A percentile compares a stretch with the other conserved stretches of the same genome.
These are phyloP conservation scores for Zalophus californianus DNA, from an alignment of 2,797 vertebrate genomes.

Conservation along the genomic window DNA sequence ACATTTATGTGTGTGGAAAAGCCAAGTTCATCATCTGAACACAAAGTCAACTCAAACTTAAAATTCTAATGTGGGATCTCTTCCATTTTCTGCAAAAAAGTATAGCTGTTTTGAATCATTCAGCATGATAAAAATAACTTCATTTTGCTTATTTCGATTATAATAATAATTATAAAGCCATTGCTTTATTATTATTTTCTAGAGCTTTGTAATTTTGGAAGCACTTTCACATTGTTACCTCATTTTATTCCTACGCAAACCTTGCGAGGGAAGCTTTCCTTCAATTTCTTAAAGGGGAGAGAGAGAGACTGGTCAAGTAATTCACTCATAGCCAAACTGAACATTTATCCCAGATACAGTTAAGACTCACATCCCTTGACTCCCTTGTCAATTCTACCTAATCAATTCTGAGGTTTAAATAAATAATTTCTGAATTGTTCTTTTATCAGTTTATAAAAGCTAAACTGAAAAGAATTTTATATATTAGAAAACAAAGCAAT, in stretches of 20 bases:
- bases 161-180: background rate
- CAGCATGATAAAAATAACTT: background rate
- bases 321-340: background rate
- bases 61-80: background rate
- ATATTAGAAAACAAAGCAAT: slow-evolving; percentile 42
- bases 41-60: background rate
- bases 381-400: background rate
- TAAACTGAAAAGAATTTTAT: background rate
- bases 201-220: background rate
- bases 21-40: background rate
- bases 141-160: background rate
- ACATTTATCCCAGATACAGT: background rate
- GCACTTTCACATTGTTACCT: background rate
- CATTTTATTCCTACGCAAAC: background rate
- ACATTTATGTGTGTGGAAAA: background rate
- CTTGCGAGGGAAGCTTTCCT: background rate
- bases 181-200: background rate
- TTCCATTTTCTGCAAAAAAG: slow-evolving; percentile 3
- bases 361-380: background rate
- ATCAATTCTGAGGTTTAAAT: background rate
- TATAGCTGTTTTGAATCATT: background rate
- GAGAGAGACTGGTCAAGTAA: background rate
- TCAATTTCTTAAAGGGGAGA: background rate
- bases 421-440: background rate
- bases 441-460: background rate